Base-by-base conservation (phyloP, 2,797 vertebrate species). In the Peromyscus aztecus region DNA sequence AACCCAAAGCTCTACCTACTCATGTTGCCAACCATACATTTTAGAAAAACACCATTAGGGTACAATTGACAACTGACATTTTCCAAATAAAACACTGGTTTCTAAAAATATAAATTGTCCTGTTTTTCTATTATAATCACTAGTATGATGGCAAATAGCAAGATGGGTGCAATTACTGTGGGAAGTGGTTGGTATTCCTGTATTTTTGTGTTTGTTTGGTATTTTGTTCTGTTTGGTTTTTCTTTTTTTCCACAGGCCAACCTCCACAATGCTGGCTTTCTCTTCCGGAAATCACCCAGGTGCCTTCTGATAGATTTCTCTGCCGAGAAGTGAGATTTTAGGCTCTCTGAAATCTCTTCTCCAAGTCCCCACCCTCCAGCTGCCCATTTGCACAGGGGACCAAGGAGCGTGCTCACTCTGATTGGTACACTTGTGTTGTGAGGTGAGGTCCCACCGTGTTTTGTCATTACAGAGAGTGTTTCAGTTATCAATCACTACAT, bases 51-150 rank as follows among this genome's bases (percentile, higher is more conserved):
- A 90, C 57, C 94, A 83, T 84, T 83, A 87, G 90, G 76, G 87
- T 90, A 59, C 88, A 94, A 93, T 49, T 91, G 88, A 84, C 78
- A 67, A 55, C 49, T 73, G 69, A 96, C 73, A 97, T 93, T 97
- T 98, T 97, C 97, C 98, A 97, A 97, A 97, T 90, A 90, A 98
- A 98, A 96, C 94, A 95, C 73, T 95, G 87, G 69, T 93, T 95
- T 96, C 95, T 93, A 94, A 96, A 94, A 91, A 89, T 90, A 95
- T 84, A 94, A 90, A 89, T 93, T 43, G n/a, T 83, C 89, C 80
- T 93, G 65, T 1, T 91, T 97, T 95, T 93, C 93, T 95, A 27
- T 61, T 86, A 55, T 93, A 94, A 94, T 89, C 82, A 92, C 93
- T 80, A 78, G 76, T 52, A 92, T 40, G 65, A 29, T 87, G 94